Evolutionary conservation across 2,888 invertebrate species (phyloP).

Genomic region (Drosophila pseudotalamancana): DNA sequence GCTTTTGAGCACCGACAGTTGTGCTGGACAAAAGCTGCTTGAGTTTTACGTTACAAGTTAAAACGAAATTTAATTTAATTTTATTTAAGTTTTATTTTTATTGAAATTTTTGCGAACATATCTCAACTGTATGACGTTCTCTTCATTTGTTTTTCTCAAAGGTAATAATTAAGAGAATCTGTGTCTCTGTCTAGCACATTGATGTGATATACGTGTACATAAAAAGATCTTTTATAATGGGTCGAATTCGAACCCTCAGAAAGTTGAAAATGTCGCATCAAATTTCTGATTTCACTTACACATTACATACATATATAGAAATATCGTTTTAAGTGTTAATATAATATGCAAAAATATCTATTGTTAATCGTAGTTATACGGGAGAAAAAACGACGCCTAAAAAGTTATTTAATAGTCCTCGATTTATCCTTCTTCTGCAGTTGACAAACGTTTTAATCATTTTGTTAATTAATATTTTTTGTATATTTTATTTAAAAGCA

Average conservation of each 20-base stretch:
- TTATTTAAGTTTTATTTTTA: conserved; percentile 74
- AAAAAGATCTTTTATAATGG: conserved; percentile 37
- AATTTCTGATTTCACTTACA: conserved; percentile 53
- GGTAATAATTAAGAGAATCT: conserved; percentile 47
- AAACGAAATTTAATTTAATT: conserved; percentile 21
- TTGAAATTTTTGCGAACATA: conserved; percentile 74
- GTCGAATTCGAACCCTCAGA: conserved; percentile 20
- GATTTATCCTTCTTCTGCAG: conserved; percentile 25
- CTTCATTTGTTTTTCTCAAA: conserved; percentile 13
- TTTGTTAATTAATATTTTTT: conserved; percentile 9
- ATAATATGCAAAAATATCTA: conserved; percentile 78
- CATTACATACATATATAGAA: conserved; percentile 65
- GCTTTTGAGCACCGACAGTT: neutral
- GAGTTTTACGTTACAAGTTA: conserved; percentile 11
- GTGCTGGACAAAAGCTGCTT: conserved; percentile 21
- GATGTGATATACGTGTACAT: conserved; percentile 45
- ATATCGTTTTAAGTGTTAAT: conserved; percentile 66
- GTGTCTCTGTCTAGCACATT: conserved; percentile 54
- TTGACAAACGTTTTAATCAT: conserved; percentile 9
- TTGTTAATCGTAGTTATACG: conserved; percentile 62
- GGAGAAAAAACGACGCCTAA: conserved; percentile 71
- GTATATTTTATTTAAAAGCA: conserved; percentile 38
- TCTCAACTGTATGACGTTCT: conserved; percentile 53
- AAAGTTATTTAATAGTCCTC: conserved; percentile 53
- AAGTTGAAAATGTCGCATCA: conserved; percentile 50